A percentile compares a stretch with the other conserved stretches of the same genome.
These are phyloP conservation scores for Pseudomugil gertrudae DNA, from an alignment of 2,797 vertebrate genomes.

Conservation along the genomic window DNA sequence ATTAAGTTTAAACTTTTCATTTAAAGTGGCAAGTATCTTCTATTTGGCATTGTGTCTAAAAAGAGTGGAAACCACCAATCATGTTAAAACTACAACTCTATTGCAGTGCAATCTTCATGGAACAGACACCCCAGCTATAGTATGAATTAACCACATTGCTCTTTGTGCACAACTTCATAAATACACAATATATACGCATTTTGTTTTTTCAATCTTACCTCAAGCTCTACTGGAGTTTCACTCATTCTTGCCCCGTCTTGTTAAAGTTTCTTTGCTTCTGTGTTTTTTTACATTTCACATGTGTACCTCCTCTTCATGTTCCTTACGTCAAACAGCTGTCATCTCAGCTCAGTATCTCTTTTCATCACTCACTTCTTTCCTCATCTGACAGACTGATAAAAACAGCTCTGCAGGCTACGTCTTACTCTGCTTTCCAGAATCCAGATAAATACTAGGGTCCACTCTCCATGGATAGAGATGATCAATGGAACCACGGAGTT, in stretches of 20 bases:
- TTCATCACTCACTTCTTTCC: constrained; percentile 73
- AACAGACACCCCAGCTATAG: background rate
- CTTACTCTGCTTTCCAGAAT: constrained; percentile 30
- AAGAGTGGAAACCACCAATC: background rate
- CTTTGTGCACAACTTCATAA: constrained; percentile 17
- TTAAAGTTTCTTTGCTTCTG: constrained; percentile 43
- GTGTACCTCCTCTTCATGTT: constrained; percentile 37
- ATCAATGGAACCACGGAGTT: constrained; percentile 7
- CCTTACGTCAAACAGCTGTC: constrained; percentile 64
- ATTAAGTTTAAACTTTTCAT: background rate
- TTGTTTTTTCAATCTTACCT: constrained; percentile 68
- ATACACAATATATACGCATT: constrained; percentile 1
- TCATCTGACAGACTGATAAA: constrained; percentile 79
- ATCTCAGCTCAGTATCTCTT: constrained; percentile 71
- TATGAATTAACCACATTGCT: background rate
- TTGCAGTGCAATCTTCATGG: background rate
- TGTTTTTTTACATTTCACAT: constrained; percentile 34
- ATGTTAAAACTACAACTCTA: background rate
- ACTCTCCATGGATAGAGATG: constrained; percentile 5
- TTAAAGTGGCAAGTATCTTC: background rate
- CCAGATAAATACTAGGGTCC: constrained; percentile 17
- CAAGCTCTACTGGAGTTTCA: constrained; percentile 56
- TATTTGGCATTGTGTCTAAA: background rate
- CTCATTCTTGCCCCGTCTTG: constrained; percentile 67
- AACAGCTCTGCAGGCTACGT: constrained; percentile 43